Base-by-base conservation (phyloP, 2,113 vertebrate species). In the Nothocercus nigrocapillus region DNA sequence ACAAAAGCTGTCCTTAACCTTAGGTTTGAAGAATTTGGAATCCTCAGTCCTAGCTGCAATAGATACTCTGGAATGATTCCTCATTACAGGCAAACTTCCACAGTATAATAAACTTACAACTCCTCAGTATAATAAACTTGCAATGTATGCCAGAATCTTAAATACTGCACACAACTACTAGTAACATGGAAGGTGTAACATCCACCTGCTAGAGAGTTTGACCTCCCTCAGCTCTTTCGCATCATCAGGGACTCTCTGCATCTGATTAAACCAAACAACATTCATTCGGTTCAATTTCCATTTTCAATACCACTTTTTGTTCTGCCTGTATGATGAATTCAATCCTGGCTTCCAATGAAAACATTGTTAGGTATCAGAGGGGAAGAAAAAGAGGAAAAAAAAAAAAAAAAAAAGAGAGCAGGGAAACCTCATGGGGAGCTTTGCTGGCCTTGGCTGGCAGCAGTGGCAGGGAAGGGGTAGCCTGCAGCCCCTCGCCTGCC, bases 1-100 rank as follows among this genome's bases (percentile, higher is more conserved):
- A 82, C 19, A 90, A 82, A 89, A 95, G 19, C 90, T 94, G 85
- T 61, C 90, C 96, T 97, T 93, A 95, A 76, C 49, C 62, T 94
- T 30, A 92, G 62, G 38, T 77, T 87, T 66, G 92, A 93, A 93
- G 77, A 83, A 74, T 69, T 89, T 69, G n/a, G 74, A 86, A 94
- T 83, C 58, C 90, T 90, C 88, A 86, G 63, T 87, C 83, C 88
- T 95, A 97, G 88, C 94, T 95, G 66, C 66, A 85, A 77, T 7
- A 76, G 73, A 68, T 40, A 84, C 66, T 88, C 56, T 88, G 85
- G 58, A 90, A 53, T 66, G 95, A 87, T 64, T 42, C 73, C 88
- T 67, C 83, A 40, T 86, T 66, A 85, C 1, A 94, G 49, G 13
- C 92, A 90, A 72, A 75, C 77, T 95, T 94, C 78, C 18, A 93